phyloP scores from a whole-genome alignment of 2,113 vertebrate species.

The Rhineura floridana region DNA sequence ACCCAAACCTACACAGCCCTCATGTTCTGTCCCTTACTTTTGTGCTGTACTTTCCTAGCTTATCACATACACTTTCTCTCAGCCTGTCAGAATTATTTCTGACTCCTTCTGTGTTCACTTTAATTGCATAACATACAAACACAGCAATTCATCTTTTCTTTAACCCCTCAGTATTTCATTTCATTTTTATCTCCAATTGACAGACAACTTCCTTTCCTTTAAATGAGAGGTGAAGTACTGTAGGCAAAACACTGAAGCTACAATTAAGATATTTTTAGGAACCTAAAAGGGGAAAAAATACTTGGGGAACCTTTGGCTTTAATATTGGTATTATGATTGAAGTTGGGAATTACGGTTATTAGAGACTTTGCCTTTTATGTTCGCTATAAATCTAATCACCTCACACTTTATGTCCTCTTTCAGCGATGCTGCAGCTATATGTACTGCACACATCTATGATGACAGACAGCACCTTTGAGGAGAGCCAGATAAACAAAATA shows the following conservation, averaged over 20 bases:
- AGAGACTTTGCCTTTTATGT: conserved; percentile 55
- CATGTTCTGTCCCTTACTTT: neutral
- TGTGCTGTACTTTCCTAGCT: neutral
- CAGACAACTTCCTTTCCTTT: conserved; percentile 36
- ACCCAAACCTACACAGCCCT: neutral
- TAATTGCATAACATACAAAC: conserved; percentile 49
- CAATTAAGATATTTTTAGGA: conserved; percentile 56
- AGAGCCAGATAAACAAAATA: conserved; percentile 65
- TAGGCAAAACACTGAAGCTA: conserved; percentile 51
- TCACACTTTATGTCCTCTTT: conserved; percentile 37
- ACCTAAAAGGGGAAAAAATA: conserved; percentile 36
- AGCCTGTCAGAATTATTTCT: conserved; percentile 18
- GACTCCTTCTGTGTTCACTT: conserved; percentile 49
- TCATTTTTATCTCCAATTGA: neutral
- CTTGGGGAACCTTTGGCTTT: conserved; percentile 56
- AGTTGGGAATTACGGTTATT: conserved; percentile 65
- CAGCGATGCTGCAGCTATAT: conserved; percentile 49
- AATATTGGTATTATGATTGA: conserved; percentile 45
- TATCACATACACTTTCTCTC: neutral
- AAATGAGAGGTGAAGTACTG: conserved; percentile 40
- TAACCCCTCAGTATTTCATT: neutral
- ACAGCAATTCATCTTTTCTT: conserved; percentile 29
- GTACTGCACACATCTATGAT: conserved; percentile 57
- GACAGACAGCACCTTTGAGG: conserved; percentile 64
- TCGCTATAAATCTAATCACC: conserved; percentile 59